Base-by-base conservation (phyloP, 2,113 vertebrate species). In the Camelus dromedarius region DNA sequence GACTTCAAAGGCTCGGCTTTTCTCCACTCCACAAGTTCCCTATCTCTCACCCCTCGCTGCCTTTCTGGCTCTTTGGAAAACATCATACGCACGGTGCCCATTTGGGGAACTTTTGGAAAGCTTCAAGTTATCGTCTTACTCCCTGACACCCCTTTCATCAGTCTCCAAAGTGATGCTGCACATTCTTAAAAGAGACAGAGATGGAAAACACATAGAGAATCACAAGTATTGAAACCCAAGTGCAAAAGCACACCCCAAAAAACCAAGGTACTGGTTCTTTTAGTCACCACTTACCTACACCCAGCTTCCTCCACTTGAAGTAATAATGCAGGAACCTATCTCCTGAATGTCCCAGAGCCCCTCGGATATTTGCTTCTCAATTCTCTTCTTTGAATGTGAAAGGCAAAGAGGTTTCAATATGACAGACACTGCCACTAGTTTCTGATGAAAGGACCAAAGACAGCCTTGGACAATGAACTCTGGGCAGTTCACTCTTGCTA, bases 1-100 rank as follows among this genome's bases (percentile, higher is more conserved):
- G 30, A 62, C 81, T 96, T 94, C 85, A 94, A 93, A 94, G 91
- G 56, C 54, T 30, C 30, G 28, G 30, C 13, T 77, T 19, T 35
- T 82, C 81, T 42, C 82, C 30, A n/a, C 28, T 38, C 64, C 50
- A 35, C 42, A 1, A n/a, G n/a, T 38, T 46, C n/a, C 69, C 66
- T 81, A 32, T 32, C 28, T 76, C 42, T 87, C 73, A 50, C 67
- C 87, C 48, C 35, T 67, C 32, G 20, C 38, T 81, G 7, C 19
- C 15, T 52, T 79, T 79, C 50, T 46, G 60, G 50, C 1, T 83
- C 52, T 82, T 46, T 54, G 24, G 87, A 62, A 96, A 96, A 86
- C 30, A 52, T 19, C 60, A 54, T 8, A 10, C 6, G 48, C 38
- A 35, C 50, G 13, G 4, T 69, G 80, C 70, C 22, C 32, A 42